Evolutionary conservation across 2,797 vertebrate genomes (phyloP).

Genomic region (Eremophila alpestris): DNA sequence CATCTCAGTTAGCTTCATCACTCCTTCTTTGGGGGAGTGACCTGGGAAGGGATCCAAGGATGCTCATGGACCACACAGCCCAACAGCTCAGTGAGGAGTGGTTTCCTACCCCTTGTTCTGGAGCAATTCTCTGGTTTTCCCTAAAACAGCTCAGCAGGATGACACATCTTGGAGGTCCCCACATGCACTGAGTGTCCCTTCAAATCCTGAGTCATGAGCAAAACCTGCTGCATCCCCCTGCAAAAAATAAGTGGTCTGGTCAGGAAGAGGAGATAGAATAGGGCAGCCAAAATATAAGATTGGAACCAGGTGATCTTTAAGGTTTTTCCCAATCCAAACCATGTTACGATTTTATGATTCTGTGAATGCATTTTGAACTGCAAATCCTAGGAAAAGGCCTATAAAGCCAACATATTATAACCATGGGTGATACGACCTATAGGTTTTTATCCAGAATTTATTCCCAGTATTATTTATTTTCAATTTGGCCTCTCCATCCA

Average conservation of each 20-base stretch:
- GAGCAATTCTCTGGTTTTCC: rapidly evolving
- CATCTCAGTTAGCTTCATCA: background rate
- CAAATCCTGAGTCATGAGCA: rapidly evolving
- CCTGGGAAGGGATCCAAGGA: background rate
- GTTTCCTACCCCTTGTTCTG: background rate
- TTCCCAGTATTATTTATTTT: background rate
- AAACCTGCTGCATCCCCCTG: background rate
- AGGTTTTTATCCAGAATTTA: background rate
- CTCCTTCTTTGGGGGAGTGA: rapidly evolving
- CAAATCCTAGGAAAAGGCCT: background rate
- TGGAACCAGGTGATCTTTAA: background rate
- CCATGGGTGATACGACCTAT: rapidly evolving
- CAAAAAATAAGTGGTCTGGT: rapidly evolving
- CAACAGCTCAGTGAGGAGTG: rapidly evolving
- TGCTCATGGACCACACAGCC: background rate
- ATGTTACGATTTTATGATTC: background rate
- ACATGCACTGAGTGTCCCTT: rapidly evolving
- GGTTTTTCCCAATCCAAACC: background rate
- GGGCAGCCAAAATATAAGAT: background rate
- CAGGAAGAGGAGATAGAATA: background rate
- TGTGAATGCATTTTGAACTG: background rate
- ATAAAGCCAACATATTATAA: background rate
- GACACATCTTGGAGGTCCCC: rapidly evolving
- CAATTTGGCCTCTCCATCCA: background rate
- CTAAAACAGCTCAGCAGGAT: rapidly evolving